phyloP scores from a whole-genome alignment of 2,113 vertebrate species.

The Piprites chloris region DNA sequence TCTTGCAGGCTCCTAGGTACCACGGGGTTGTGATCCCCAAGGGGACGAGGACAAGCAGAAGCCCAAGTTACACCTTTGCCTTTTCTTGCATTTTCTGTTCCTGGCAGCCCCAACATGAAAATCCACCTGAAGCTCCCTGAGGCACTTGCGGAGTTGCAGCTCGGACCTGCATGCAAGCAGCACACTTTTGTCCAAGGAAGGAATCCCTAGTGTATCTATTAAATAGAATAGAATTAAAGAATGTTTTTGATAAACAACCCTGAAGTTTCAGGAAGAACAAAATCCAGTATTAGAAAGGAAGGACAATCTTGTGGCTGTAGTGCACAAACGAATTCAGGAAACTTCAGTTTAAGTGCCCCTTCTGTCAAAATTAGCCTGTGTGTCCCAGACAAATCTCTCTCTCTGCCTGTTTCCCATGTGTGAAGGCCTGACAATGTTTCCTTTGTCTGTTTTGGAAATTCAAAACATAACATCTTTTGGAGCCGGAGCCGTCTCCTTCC shows the following conservation, averaged over 20 bases:
- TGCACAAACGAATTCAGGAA: not conserved
- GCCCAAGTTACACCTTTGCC: not conserved
- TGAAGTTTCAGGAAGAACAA: not conserved
- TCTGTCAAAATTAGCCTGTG: not conserved
- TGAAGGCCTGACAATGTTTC: slow-evolving; percentile 22
- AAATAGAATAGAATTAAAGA: not conserved
- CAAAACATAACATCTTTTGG: slow-evolving; percentile 13
- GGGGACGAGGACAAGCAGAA: not conserved
- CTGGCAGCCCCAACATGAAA: not conserved
- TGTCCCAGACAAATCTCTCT: not conserved
- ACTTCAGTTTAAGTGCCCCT: not conserved
- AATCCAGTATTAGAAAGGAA: not conserved
- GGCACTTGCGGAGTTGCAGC: not conserved
- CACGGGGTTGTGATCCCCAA: not conserved
- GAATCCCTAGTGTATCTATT: not conserved
- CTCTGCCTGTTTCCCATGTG: not conserved
- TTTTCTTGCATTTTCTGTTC: not conserved
- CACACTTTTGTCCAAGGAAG: not conserved
- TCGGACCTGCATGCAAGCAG: not conserved
- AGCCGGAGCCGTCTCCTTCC: not conserved
- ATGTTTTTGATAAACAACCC: not conserved
- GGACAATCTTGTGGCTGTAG: not conserved
- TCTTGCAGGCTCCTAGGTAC: not conserved
- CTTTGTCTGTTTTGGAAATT: slow-evolving; percentile 28
- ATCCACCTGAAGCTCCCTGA: not conserved